A percentile compares a stretch with the other conserved stretches of the same genome.
Evolutionary conservation across 1,140 invertebrate species (phyloP).

Genomic region (Leguminivora glycinivorella): DNA sequence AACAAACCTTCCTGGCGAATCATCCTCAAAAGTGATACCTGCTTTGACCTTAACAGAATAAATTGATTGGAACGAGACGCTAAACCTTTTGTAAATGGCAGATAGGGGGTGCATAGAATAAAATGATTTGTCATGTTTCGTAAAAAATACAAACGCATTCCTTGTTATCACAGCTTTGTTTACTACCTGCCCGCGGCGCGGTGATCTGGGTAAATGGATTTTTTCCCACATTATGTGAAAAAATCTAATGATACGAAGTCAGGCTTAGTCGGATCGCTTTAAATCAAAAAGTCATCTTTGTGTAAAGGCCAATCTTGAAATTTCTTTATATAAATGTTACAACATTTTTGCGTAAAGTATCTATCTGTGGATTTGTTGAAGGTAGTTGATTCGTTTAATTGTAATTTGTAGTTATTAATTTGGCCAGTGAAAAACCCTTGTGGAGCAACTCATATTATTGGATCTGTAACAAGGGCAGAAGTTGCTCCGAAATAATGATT

Average conservation of each 20-base stretch:
- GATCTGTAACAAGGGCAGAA: too few species aligned
- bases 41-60: conserved; percentile 42
- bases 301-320: neutral
- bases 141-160: conserved; percentile 28
- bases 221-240: conserved; percentile 28
- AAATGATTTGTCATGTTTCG: conserved; percentile 33
- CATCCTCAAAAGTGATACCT: conserved; percentile 34
- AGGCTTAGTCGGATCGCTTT: conserved; percentile 1
- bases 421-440: too few species aligned
- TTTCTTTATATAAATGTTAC: neutral
- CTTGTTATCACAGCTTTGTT: conserved; percentile 27
- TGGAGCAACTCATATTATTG: too few species aligned
- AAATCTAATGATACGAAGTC: conserved; percentile 25
- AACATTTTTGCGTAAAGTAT: too few species aligned
- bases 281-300: conserved; percentile 15
- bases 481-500: too few species aligned
- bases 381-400: too few species aligned
- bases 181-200: conserved; percentile 19
- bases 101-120: conserved; percentile 36
- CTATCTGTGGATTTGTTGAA: too few species aligned
- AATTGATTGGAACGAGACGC: conserved; percentile 53
- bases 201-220: conserved; percentile 27
- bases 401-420: too few species aligned
- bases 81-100: conserved; percentile 40
- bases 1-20: neutral